These are phyloP conservation scores for Phyllostomus discolor DNA, from an alignment of 2,113 vertebrate genomes.

Conservation along the genomic window DNA sequence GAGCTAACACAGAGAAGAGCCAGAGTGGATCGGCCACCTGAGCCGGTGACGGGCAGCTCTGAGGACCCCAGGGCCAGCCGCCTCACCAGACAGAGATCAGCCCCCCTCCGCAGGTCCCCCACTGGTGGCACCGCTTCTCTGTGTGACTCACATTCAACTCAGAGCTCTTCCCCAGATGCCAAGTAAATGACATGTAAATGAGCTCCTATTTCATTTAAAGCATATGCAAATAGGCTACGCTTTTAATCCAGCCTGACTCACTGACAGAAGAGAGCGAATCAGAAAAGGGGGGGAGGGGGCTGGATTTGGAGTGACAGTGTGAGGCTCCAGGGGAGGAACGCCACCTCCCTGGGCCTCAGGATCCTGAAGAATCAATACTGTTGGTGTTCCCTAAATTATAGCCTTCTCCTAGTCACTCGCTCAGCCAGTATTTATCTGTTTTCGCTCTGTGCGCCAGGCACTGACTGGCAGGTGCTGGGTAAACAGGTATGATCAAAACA, in stretches of 20 bases:
- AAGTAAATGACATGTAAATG: neutral
- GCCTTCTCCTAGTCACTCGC: too few species aligned
- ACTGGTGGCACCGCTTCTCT: neutral
- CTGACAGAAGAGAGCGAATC: neutral
- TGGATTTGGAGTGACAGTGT: accelerated
- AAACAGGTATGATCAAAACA: neutral
- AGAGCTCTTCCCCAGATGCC: neutral
- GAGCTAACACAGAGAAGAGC: too few species aligned
- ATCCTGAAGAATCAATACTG: neutral
- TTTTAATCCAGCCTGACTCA: neutral
- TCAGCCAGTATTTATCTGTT: neutral
- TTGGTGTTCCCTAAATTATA: neutral
- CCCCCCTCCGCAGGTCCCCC: accelerated
- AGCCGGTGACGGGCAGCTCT: neutral
- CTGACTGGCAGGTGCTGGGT: too few species aligned
- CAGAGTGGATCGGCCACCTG: neutral
- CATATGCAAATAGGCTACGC: neutral
- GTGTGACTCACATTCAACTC: neutral
- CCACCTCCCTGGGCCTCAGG: neutral
- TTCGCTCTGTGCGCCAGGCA: neutral
- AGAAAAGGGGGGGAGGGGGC: too few species aligned
- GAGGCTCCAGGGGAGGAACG: accelerated
- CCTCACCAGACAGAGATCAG: neutral
- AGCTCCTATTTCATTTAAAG: neutral
- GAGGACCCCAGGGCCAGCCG: neutral